These are phyloP conservation scores for Poecilia latipinna DNA, from an alignment of 2,113 vertebrate genomes.

Conservation along the genomic window DNA sequence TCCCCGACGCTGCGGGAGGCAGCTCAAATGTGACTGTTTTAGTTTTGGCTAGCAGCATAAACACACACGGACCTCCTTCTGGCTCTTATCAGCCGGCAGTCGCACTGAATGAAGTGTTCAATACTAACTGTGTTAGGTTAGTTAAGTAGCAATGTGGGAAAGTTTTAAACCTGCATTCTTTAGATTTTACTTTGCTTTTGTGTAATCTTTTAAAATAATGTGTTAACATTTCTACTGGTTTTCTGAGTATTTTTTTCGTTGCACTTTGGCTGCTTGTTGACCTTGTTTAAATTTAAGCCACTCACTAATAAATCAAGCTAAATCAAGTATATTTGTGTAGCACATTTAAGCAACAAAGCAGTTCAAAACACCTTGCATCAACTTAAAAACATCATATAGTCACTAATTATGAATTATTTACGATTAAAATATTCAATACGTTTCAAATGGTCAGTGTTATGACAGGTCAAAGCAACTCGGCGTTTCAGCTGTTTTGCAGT, in stretches of 20 bases:
- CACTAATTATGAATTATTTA: no score
- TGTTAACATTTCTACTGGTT: not conserved
- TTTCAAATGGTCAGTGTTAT: no score
- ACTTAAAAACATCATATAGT: no score
- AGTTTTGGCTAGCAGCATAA: slow-evolving; percentile 11
- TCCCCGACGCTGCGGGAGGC: slow-evolving; percentile 34
- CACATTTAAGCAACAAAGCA: no score
- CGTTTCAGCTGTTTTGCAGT: no score
- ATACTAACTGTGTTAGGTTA: no score
- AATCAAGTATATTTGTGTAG: no score
- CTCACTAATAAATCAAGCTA: no score
- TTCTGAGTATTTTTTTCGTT: not conserved
- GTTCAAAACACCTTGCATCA: no score
- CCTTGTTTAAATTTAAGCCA: not conserved
- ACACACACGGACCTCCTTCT: slow-evolving; percentile 8
- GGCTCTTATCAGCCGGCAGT: slow-evolving; percentile 20
- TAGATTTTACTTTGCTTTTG: not conserved
- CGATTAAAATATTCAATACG: no score
- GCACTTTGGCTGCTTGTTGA: not conserved
- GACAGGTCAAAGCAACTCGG: no score
- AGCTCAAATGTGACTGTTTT: slow-evolving; percentile 27
- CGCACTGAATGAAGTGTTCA: slow-evolving; percentile 4
- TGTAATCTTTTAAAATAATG: not conserved
- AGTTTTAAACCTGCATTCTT: not conserved
- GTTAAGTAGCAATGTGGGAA: not conserved